phyloP scores from a whole-genome alignment of 2,888 invertebrate species.

The Pseudoips prasinana region DNA sequence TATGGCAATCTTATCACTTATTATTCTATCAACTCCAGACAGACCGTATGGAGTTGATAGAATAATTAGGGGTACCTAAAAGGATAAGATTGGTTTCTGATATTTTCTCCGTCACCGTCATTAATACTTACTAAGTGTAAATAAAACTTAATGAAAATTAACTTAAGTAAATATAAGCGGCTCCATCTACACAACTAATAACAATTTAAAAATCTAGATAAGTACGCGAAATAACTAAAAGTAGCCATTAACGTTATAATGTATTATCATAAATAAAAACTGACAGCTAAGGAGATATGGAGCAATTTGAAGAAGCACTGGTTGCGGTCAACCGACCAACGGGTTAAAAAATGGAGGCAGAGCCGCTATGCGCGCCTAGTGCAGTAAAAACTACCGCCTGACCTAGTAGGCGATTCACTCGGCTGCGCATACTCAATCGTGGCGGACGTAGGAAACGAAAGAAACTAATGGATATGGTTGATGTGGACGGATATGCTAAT shows the following conservation, averaged over 20 bases:
- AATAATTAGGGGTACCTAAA: no score
- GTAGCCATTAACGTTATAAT: neutral
- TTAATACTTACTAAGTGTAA: no score
- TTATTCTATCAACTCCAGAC: no score
- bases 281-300: constrained; percentile 26
- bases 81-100: no score
- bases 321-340: constrained; percentile 31
- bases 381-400: constrained; percentile 55
- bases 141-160: no score
- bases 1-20: no score
- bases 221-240: neutral
- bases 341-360: constrained; percentile 41
- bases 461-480: constrained; percentile 33
- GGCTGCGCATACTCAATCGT: constrained; percentile 64
- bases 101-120: no score
- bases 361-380: constrained; percentile 50
- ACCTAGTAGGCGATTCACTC: constrained; percentile 71
- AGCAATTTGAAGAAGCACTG: constrained; percentile 33
- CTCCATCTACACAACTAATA: no score
- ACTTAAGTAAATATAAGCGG: no score
- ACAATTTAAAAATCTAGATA: no score
- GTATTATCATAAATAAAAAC: constrained; percentile 25
- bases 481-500: no score
- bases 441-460: constrained; percentile 12
- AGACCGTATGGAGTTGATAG: no score